Evolutionary conservation across 2,888 invertebrate species (phyloP).

Genomic region (Branchipolynoe longqiensis): DNA sequence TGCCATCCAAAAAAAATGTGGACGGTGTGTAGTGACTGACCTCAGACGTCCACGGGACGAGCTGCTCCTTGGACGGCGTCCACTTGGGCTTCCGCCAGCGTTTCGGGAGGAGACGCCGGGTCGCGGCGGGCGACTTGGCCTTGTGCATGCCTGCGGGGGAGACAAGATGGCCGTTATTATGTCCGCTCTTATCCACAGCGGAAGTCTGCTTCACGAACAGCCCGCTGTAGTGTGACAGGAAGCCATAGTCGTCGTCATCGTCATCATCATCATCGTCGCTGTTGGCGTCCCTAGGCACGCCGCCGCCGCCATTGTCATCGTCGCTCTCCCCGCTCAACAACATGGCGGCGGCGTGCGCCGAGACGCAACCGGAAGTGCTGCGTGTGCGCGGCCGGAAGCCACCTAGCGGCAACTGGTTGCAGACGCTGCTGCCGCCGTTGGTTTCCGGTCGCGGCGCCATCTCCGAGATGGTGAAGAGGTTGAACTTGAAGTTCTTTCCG

Average conservation of each 20-base stretch:
- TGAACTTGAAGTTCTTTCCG: conserved; percentile 9
- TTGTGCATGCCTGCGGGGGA: conserved; percentile 38
- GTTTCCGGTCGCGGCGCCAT: neutral
- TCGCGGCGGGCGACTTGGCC: conserved; percentile 42
- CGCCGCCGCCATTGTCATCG: neutral
- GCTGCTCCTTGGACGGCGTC: conserved; percentile 21
- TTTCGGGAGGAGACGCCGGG: conserved; percentile 23
- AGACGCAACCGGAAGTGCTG: neutral
- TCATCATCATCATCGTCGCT: neutral
- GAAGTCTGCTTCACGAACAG: neutral
- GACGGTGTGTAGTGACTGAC: too few species aligned
- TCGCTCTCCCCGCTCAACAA: neutral
- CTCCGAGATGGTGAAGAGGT: conserved; percentile 25
- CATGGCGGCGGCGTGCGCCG: conserved; percentile 23
- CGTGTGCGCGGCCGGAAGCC: conserved; percentile 36
- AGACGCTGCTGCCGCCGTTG: neutral
- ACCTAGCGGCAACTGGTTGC: neutral
- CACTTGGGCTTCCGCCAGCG: conserved; percentile 38
- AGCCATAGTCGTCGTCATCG: conserved; percentile 35
- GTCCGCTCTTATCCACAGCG: neutral
- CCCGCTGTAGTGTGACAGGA: conserved; percentile 34
- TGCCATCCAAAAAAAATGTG: too few species aligned
- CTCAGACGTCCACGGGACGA: conserved; percentile 27
- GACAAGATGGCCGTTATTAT: neutral
- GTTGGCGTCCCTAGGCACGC: neutral